phyloP scores from a whole-genome alignment of 2,888 invertebrate genomes.

The Laspeyria flexula region DNA sequence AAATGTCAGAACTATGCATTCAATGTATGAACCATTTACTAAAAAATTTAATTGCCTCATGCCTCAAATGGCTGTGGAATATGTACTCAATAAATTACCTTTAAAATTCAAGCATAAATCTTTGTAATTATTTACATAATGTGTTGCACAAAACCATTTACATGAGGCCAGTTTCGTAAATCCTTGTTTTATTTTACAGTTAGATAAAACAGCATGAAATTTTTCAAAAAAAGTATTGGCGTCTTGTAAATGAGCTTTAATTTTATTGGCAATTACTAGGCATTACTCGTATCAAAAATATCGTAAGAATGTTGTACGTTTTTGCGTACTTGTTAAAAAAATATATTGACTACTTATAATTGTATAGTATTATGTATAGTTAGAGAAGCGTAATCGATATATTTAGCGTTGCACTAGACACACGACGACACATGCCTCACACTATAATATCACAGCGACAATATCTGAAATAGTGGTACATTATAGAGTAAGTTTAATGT shows the following conservation, averaged over 20 bases:
- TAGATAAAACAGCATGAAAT: too few relatives aligned
- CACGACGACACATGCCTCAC: conserved; percentile 41
- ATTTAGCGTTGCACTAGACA: conserved; percentile 37
- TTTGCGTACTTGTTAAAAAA: background rate
- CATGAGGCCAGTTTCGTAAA: background rate
- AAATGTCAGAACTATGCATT: background rate
- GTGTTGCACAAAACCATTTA: conserved; percentile 11
- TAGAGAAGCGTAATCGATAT: conserved; percentile 19
- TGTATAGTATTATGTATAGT: background rate
- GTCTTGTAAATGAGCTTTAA: conserved; percentile 7
- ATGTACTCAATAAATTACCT: conserved; percentile 12
- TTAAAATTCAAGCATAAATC: conserved; percentile 19
- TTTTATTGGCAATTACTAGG: background rate
- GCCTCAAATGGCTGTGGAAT: conserved; percentile 4
- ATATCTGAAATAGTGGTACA: conserved; percentile 16
- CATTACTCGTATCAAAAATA: background rate
- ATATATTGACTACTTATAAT: background rate
- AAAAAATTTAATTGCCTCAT: background rate
- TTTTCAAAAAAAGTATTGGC: conserved; percentile 11
- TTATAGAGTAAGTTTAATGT: conserved; percentile 2
- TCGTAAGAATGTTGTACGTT: background rate
- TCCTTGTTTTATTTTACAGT: background rate
- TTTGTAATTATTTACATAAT: conserved; percentile 8
- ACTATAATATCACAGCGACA: conserved; percentile 16
- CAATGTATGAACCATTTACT: background rate